Evolutionary conservation across 2,888 invertebrate species (phyloP).

Genomic region (Rhyacophila evoluta): DNA sequence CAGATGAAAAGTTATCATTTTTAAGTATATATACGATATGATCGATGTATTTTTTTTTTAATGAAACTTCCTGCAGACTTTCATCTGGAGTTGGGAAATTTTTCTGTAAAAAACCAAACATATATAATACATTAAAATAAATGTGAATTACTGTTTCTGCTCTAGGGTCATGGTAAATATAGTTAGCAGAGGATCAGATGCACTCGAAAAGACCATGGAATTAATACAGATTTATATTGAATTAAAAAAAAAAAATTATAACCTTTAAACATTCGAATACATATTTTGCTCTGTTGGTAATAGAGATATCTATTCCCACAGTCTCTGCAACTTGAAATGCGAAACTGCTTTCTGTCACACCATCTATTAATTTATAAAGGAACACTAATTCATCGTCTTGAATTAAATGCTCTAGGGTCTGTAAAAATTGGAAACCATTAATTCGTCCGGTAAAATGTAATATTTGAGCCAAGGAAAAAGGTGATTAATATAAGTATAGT

Average conservation of each 20-base stretch:
- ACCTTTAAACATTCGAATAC: constrained; percentile 64
- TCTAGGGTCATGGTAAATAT: no score
- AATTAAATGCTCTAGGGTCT: constrained; percentile 75
- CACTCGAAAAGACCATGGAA: no score
- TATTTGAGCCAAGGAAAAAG: no score
- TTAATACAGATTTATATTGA: neutral
- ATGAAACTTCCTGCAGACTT: neutral
- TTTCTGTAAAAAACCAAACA: constrained; percentile 32
- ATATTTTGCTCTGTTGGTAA: constrained; percentile 69
- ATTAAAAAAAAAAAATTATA: constrained; percentile 35
- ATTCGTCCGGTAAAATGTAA: no score
- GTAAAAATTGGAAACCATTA: no score
- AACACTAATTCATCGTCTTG: constrained; percentile 74
- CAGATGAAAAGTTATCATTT: neutral
- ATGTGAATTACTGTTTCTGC: no score
- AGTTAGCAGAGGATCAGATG: no score
- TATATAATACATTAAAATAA: constrained; percentile 6
- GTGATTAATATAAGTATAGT: no score
- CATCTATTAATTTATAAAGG: constrained; percentile 74
- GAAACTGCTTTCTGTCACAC: constrained; percentile 73
- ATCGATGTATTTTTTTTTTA: neutral
- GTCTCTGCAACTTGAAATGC: constrained; percentile 75
- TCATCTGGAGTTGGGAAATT: neutral
- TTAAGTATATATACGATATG: neutral
- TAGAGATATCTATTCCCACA: constrained; percentile 68